Conservation (phyloP, 2,113 vertebrate species). For the Rhinolophus sinicus region DNA sequence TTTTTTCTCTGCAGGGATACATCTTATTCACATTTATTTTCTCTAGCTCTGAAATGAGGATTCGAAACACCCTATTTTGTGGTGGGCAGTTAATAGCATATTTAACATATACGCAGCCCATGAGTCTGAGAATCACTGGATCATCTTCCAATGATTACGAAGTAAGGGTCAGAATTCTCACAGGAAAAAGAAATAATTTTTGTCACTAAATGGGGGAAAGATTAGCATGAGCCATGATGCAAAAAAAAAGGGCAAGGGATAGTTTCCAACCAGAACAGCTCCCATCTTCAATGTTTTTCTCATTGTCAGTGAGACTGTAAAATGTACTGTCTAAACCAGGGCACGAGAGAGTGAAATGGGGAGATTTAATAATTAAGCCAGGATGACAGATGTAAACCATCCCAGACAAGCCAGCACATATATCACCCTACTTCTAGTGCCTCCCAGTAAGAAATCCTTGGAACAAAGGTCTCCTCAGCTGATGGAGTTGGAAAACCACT, state of each 20-base stretch:
- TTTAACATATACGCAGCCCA: neutral
- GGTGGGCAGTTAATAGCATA: neutral
- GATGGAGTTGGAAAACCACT: neutral
- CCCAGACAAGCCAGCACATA: rapidly evolving
- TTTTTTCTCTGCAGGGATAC: neutral
- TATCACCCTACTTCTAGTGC: rapidly evolving
- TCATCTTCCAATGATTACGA: neutral
- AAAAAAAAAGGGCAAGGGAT: neutral
- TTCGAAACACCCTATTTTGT: neutral
- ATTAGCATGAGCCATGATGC: neutral
- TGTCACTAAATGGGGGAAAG: neutral
- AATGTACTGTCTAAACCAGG: neutral
- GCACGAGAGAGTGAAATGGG: neutral
- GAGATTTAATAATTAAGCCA: neutral
- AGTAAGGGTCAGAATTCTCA: neutral
- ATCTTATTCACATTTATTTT: neutral
- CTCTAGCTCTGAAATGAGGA: neutral
- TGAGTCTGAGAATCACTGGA: neutral
- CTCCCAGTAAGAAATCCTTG: neutral
- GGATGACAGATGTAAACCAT: neutral
- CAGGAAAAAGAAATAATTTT: neutral
- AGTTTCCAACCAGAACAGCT: neutral
- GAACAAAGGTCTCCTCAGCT: neutral
- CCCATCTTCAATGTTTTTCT: neutral
- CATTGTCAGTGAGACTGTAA: neutral